A percentile compares a stretch with the other conserved stretches of the same genome.
Evolutionary conservation across 2,797 vertebrate species (phyloP).

Genomic region (Heteromormyrus szaboi): DNA sequence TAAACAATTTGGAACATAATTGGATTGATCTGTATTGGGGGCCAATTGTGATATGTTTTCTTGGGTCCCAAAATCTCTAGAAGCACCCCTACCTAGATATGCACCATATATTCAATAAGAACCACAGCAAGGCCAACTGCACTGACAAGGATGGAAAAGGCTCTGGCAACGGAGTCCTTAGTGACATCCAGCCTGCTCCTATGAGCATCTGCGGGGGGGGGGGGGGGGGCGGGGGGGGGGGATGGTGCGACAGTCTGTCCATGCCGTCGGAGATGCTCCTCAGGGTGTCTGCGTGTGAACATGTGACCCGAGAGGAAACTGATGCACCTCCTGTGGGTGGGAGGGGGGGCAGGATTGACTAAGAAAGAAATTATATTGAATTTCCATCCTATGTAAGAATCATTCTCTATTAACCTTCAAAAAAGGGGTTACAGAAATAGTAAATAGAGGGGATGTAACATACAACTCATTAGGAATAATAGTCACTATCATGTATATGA

Average conservation of each 20-base stretch:
- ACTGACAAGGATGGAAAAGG: background rate
- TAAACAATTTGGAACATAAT: background rate
- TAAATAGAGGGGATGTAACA: background rate
- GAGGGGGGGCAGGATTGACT: background rate
- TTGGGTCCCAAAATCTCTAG: background rate
- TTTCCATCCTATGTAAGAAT: background rate
- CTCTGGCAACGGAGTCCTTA: background rate
- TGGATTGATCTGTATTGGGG: background rate
- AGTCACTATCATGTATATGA: background rate
- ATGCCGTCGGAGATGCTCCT: background rate
- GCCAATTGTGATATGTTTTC: background rate
- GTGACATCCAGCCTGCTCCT: background rate
- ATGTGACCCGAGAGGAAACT: background rate
- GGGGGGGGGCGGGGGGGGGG: no score
- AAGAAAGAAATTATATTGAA: background rate
- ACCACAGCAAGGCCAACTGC: background rate
- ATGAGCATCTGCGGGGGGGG: background rate
- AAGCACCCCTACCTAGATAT: background rate
- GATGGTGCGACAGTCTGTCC: background rate
- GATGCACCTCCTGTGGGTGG: background rate
- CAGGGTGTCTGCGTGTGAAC: slow-evolving; percentile 2
- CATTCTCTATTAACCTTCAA: background rate
- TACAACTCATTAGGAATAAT: background rate
- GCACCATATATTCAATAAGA: background rate
- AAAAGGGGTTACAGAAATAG: background rate